A percentile compares a stretch with the other conserved stretches of the same genome.
phyloP scores from a whole-genome alignment of 23 tunicate species.

The Oikopleura albicans region DNA sequence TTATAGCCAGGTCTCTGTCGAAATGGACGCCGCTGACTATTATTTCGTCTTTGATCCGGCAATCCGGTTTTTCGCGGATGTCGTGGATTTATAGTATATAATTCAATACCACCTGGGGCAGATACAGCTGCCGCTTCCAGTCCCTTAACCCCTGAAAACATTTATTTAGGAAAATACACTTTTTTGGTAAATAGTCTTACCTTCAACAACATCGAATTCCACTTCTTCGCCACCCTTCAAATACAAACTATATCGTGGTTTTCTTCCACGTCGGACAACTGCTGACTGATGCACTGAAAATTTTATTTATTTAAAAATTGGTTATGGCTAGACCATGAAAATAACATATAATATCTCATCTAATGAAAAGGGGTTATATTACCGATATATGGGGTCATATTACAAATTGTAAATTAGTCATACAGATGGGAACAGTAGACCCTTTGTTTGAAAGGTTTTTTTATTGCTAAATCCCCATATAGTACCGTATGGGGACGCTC shows the following conservation, averaged over 20 bases:
- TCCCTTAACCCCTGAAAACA: not conserved
- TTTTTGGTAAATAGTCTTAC: not conserved
- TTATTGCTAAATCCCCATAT: no score
- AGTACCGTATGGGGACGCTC: no score
- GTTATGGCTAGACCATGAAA: no score
- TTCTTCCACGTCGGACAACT: not conserved
- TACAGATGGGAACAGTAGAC: no score
- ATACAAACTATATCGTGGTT: not conserved
- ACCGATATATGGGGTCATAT: no score
- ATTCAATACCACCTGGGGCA: slow-evolving; percentile 1
- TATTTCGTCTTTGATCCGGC: not conserved
- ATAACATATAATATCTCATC: no score
- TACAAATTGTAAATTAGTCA: no score
- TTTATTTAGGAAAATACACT: not conserved
- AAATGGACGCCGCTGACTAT: not conserved
- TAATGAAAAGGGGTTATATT: no score
- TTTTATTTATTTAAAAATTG: not conserved
- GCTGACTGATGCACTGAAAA: slow-evolving; percentile 1
- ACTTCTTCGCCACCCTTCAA: slow-evolving; percentile 9
- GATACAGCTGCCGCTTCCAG: not conserved
- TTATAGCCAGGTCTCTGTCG: not conserved
- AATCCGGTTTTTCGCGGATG: not conserved
- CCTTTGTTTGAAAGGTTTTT: no score
- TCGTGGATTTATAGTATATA: not conserved
- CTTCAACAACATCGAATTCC: slow-evolving; percentile 17